Conservation (phyloP, 2,113 vertebrate genomes). For the Triplophysa siluroides region DNA sequence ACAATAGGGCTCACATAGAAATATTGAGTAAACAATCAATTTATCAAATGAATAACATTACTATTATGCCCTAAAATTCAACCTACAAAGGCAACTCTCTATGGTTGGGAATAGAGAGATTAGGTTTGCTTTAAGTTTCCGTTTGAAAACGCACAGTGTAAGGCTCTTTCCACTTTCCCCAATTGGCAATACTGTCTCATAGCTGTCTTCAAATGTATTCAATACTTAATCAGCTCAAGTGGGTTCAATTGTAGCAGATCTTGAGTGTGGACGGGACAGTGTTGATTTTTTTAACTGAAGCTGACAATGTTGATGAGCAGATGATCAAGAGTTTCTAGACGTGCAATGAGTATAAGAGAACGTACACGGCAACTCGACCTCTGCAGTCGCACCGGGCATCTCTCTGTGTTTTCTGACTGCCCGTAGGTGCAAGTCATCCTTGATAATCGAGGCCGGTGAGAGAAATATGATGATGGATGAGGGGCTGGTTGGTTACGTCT, state of each 20-base stretch:
- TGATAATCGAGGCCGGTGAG: slow-evolving; percentile 65
- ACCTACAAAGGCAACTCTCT: background rate
- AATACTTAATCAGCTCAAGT: background rate
- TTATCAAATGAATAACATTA: no score
- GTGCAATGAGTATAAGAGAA: slow-evolving; percentile 31
- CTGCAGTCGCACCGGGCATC: background rate
- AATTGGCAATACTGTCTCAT: background rate
- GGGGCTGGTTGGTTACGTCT: slow-evolving; percentile 60
- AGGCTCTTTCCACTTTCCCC: background rate
- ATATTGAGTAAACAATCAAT: no score
- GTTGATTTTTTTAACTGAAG: background rate
- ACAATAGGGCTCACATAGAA: no score
- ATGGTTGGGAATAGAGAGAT: no score
- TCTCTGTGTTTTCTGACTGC: slow-evolving; percentile 1
- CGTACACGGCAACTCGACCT: slow-evolving; percentile 21
- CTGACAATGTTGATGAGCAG: background rate
- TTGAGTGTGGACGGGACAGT: slow-evolving; percentile 8
- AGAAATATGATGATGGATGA: slow-evolving; percentile 71
- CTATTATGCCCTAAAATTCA: no score
- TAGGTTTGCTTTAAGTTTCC: no score
- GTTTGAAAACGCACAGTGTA: background rate
- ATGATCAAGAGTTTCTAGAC: background rate
- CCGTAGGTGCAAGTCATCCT: slow-evolving; percentile 56
- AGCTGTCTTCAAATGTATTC: background rate
- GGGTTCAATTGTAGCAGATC: background rate